phyloP scores from a whole-genome alignment of 2,797 vertebrate species.

The Cygnus olor region DNA sequence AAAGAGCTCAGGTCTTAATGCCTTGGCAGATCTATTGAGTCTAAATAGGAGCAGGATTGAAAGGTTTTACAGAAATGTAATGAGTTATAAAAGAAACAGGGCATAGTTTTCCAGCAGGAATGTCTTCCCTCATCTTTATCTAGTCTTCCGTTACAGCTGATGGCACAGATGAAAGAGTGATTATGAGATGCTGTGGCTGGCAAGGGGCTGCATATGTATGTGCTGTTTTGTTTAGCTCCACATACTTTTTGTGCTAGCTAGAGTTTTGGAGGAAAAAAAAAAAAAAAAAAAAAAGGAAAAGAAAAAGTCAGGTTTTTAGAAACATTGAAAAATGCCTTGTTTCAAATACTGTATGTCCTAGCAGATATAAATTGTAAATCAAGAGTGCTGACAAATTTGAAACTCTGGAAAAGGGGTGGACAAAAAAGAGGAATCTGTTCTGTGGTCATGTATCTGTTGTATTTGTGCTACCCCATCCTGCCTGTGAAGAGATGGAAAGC shows the following conservation, averaged over 20 bases:
- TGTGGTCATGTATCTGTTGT: rapidly evolving
- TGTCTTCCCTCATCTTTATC: background rate
- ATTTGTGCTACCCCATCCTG: background rate
- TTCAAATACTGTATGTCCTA: background rate
- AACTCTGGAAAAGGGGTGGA: background rate
- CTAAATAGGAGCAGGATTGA: background rate
- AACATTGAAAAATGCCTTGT: background rate
- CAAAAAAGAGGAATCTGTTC: background rate
- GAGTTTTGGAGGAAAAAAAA: background rate
- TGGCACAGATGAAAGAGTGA: background rate
- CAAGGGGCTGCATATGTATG: background rate
- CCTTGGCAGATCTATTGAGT: background rate
- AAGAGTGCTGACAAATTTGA: background rate
- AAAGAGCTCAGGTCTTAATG: background rate
- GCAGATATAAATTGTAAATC: background rate
- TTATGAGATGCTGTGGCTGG: background rate
- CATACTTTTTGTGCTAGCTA: background rate
- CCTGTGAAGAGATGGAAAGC: background rate
- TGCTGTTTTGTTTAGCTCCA: background rate
- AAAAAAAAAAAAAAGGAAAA: background rate
- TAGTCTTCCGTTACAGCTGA: background rate
- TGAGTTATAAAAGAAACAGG: background rate
- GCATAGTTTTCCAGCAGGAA: background rate
- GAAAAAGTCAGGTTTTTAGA: background rate
- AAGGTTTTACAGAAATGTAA: background rate